A percentile compares a stretch with the other conserved stretches of the same genome.
Evolutionary conservation across 2,888 invertebrate genomes (phyloP).

Genomic region (Prenolepis imparis): DNA sequence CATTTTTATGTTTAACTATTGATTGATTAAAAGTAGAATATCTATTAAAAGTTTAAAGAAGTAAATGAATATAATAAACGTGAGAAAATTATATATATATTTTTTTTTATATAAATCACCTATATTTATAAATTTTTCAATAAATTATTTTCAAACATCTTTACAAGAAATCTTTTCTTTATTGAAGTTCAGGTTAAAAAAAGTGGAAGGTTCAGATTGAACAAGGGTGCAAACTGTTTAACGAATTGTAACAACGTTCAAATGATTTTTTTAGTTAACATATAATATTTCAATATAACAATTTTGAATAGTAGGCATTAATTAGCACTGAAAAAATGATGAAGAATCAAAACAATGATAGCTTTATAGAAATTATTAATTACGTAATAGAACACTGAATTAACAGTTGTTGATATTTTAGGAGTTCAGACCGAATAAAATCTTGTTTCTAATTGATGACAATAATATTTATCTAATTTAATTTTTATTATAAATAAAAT

Average conservation of each 20-base stretch:
- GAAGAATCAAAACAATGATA: not conserved
- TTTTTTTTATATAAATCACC: not conserved
- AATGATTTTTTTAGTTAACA: slow-evolving; percentile 2
- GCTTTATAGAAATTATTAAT: not conserved
- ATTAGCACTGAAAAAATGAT: not conserved
- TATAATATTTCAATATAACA: not conserved
- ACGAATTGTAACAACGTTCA: slow-evolving; percentile 18
- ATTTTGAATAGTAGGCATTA: not conserved
- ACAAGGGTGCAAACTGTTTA: not conserved
- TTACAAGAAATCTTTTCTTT: not conserved
- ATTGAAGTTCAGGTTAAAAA: slow-evolving; percentile 19
- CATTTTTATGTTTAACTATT: slow-evolving; percentile 35
- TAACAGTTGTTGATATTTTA: slow-evolving; percentile 19
- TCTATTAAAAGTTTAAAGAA: not conserved
- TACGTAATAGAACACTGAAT: not conserved
- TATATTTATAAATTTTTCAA: not conserved
- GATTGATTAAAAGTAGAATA: not conserved
- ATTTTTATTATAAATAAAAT: slow-evolving; percentile 8
- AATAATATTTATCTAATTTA: not conserved
- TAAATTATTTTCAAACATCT: not conserved
- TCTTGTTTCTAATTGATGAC: not conserved
- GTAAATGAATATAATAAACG: not conserved
- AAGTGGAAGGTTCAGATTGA: not conserved
- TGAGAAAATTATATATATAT: not conserved
- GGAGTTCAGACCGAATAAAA: not conserved